These are phyloP conservation scores for Drosophila virilis DNA, from an alignment of 1,140 invertebrate genomes.

Conservation along the genomic window DNA sequence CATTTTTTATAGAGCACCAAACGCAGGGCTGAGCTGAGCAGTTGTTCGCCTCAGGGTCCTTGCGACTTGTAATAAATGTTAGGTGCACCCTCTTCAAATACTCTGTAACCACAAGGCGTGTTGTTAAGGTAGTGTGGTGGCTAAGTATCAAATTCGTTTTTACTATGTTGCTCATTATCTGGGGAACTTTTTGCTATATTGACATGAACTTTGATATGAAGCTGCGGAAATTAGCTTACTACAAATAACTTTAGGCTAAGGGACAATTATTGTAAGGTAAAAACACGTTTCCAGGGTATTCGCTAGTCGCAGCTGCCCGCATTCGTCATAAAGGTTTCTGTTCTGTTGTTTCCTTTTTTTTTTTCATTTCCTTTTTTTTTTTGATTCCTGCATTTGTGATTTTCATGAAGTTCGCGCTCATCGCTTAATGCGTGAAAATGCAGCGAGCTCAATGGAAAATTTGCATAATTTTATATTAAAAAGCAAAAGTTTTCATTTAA, in stretches of 20 bases:
- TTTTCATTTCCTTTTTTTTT: background rate
- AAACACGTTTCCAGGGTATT: background rate
- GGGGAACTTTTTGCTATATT: too few species aligned
- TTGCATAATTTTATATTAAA: conserved; percentile 78
- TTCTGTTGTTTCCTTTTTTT: background rate
- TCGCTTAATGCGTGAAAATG: conserved; percentile 46
- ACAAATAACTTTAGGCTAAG: too few species aligned
- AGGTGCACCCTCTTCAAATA: conserved; percentile 23
- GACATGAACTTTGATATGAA: too few species aligned
- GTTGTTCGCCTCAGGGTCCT: conserved; percentile 13
- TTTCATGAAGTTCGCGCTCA: conserved; percentile 23
- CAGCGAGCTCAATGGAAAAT: conserved; percentile 46
- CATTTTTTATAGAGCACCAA: conserved; percentile 53
- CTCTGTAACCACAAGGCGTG: background rate
- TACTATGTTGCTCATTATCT: too few species aligned
- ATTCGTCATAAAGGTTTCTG: background rate
- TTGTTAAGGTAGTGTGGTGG: background rate
- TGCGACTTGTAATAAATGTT: conserved; percentile 63
- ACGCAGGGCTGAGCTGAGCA: conserved; percentile 3
- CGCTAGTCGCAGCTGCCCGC: background rate
- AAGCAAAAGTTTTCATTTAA: conserved; percentile 67
- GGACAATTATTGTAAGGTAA: background rate
- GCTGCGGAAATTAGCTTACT: too few species aligned
- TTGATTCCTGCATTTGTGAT: conserved; percentile 17
- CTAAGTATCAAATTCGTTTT: too few species aligned